A percentile compares a stretch with the other conserved stretches of the same genome.
phyloP scores from a whole-genome alignment of 1,140 invertebrate genomes.

The Araneus ventricosus region DNA sequence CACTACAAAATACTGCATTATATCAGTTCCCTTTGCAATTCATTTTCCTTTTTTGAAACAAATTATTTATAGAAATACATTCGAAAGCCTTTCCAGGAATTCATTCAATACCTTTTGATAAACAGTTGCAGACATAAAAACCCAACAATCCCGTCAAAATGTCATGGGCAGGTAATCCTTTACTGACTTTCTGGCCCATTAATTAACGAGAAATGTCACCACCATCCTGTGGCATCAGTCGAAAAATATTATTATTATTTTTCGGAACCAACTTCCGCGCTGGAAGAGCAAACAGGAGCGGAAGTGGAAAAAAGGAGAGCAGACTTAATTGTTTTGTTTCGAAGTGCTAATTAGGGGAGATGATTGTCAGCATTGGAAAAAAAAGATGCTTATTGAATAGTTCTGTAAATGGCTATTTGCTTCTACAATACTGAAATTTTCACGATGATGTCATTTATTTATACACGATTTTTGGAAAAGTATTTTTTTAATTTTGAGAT shows the following conservation, averaged over 20 bases:
- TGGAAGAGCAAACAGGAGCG: not conserved
- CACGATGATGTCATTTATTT: too few relatives aligned
- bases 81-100: not conserved
- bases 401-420: not conserved
- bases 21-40: too few relatives aligned
- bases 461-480: too few relatives aligned
- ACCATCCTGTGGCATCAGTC: not conserved
- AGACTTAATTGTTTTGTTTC: too few relatives aligned
- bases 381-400: too few relatives aligned
- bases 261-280: not conserved
- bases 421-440: not conserved
- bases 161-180: not conserved
- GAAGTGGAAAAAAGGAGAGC: not conserved
- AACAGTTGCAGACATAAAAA: not conserved
- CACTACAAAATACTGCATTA: too few relatives aligned
- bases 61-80: too few relatives aligned
- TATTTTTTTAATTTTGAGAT: too few relatives aligned
- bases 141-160: slow-evolving; percentile 21
- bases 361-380: not conserved
- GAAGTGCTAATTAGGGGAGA: not conserved
- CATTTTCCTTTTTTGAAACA: not conserved
- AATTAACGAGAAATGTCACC: slow-evolving; percentile 46
- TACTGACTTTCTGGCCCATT: not conserved
- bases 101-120: slow-evolving; percentile 18
- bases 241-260: not conserved